Percentiles rank a stretch among this genome's conserved stretches.
Evolutionary conservation across 2,888 invertebrate species (phyloP).

Genomic region (Trichopria drosophilae): DNA sequence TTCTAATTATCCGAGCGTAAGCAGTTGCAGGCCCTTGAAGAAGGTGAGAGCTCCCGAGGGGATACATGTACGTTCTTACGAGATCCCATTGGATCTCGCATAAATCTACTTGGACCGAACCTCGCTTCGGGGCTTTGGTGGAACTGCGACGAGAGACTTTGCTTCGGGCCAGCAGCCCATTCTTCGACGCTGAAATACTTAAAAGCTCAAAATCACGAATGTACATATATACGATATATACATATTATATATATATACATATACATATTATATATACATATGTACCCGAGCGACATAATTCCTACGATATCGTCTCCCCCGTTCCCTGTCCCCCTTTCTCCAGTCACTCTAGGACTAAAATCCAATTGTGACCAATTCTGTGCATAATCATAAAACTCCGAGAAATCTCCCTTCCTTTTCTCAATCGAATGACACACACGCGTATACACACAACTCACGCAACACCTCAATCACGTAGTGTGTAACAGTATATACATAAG

Average conservation of each 20-base stretch:
- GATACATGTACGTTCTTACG: no score
- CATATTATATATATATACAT: conserved; percentile 38
- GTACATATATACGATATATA: conserved; percentile 57
- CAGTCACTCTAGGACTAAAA: conserved; percentile 31
- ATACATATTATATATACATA: conserved; percentile 37
- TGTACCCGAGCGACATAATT: conserved; percentile 52
- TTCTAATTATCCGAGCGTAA: no score
- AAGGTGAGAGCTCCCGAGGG: no score
- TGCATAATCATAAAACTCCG: conserved; percentile 56
- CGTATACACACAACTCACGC: conserved; percentile 28
- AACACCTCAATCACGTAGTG: conserved; percentile 47
- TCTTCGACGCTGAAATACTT: conserved; percentile 50
- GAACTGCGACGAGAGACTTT: no score
- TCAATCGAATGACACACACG: conserved; percentile 21
- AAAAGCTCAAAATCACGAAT: conserved; percentile 58
- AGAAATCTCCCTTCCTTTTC: conserved; percentile 20
- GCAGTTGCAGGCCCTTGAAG: no score
- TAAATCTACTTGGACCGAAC: no score
- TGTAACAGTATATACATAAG: conserved; percentile 46
- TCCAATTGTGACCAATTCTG: conserved; percentile 55
- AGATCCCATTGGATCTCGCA: no score
- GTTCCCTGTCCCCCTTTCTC: conserved; percentile 37
- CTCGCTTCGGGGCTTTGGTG: no score
- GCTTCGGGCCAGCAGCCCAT: conserved; percentile 41
- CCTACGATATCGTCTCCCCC: conserved; percentile 44